Base-by-base conservation (phyloP, 2,888 invertebrate genomes). In the Ditylenchus weischeri region DNA sequence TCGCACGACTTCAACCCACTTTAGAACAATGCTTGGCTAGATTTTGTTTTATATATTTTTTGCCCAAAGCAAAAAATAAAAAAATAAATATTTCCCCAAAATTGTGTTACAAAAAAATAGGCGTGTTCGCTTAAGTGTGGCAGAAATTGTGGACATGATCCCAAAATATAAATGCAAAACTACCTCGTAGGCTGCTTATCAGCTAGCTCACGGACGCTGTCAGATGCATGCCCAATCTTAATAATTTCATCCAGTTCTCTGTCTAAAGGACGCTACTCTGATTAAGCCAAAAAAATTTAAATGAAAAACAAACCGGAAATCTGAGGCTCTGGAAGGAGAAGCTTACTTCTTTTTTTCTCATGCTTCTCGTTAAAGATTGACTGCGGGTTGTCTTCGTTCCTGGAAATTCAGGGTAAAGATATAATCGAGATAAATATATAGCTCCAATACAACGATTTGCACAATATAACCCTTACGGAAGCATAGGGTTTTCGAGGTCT, bases 281-380 rank as follows among this genome's bases (percentile, higher is more conserved):
- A 8, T 13, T 43, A 2, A 43, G 43, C 29, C 29, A 29, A 43
- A 8, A 43, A 13, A 43, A 13, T 43, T 15, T 43, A 43, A 8
- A 43, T 8, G 15, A 6, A 8, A 43, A 43, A 15, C 43, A 43
- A 13, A 15, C 43, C 96, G 0, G 93, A 90, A 68, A 98, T 95
- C 85, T 98, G 96, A 0, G 98, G 96, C 75, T 91, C 90, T 0
- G 98, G 96, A 64, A 99, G 84, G 36, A 98, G 94, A 47, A 99
- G 87, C 84, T 98, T 98, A 74, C 75, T 75, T 18, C 81, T 69
- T 62, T 81, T 82, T 70, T 80, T 82, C 54, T 82, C 80, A 8
- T 75, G 74, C 60, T 77, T 78, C 61, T 80, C 73, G 1, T 71
- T 65, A 69, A 83, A 83, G n/a, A 83, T 79, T 11, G 79, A 71